These are phyloP conservation scores for Nasua narica DNA, from an alignment of 2,797 vertebrate genomes.

Conservation along the genomic window DNA sequence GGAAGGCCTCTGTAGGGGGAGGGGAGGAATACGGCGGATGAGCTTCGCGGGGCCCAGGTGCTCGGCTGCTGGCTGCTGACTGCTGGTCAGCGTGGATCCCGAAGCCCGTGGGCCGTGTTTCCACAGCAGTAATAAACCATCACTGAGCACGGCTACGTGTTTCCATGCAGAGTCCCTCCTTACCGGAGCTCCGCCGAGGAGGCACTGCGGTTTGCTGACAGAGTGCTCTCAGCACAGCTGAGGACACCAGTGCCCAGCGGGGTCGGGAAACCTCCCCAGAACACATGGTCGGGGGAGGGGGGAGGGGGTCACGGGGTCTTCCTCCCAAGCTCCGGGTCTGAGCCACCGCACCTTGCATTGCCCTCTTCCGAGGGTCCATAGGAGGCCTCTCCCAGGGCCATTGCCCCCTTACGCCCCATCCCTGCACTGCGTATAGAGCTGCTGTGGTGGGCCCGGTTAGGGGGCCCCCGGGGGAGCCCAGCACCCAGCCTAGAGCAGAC, in stretches of 20 bases:
- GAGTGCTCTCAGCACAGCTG: neutral
- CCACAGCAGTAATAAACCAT: neutral
- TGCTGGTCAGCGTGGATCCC: neutral
- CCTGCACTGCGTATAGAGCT: neutral
- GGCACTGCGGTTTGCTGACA: accelerated
- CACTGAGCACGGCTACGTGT: accelerated
- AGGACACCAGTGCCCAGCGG: neutral
- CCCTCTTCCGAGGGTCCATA: neutral
- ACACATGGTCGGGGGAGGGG: neutral
- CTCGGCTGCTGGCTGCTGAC: neutral
- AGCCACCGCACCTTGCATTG: neutral
- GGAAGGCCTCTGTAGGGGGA: accelerated
- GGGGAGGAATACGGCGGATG: no score
- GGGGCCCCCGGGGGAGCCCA: neutral
- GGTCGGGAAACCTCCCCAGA: neutral
- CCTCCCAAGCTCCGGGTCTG: neutral
- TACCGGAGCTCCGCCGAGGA: neutral
- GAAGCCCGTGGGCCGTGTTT: neutral
- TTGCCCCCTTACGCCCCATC: neutral
- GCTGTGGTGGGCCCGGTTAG: accelerated
- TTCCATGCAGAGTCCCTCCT: accelerated
- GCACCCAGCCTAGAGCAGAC: neutral
- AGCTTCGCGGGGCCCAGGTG: neutral
- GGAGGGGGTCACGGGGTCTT: no score
- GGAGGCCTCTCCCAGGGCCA: neutral